Conservation (phyloP, 2,797 vertebrate genomes). For the Silurus aristotelis region DNA sequence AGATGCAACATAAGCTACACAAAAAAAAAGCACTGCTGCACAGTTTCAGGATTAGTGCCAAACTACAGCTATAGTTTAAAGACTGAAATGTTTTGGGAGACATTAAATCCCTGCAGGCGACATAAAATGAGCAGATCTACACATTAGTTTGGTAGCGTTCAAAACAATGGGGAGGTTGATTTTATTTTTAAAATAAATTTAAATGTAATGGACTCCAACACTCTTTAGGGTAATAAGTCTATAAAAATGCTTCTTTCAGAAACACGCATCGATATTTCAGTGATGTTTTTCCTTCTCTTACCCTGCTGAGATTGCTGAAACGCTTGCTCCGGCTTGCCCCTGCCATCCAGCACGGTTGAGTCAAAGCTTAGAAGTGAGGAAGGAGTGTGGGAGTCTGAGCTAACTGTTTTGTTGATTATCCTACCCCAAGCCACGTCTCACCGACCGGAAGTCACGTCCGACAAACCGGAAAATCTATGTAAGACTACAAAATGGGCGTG, state of each 20-base stretch:
- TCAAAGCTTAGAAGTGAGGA: background rate
- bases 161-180: background rate
- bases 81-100: background rate
- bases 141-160: background rate
- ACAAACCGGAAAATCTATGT: background rate
- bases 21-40: background rate
- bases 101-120: background rate
- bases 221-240: background rate
- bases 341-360: constrained; percentile 21
- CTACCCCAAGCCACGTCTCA: constrained; percentile 58
- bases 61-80: background rate
- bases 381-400: background rate
- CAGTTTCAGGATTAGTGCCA: background rate
- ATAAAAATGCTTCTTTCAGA: background rate
- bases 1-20: background rate
- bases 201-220: background rate
- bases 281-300: background rate
- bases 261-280: background rate
- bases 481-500: constrained; percentile 9
- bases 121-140: background rate
- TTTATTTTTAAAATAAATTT: background rate
- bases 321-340: constrained; percentile 26
- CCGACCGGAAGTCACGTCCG: constrained; percentile 53
- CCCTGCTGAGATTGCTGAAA: background rate
- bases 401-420: constrained; percentile 21